These are phyloP conservation scores for Rattus rattus DNA, from an alignment of 2,113 vertebrate genomes.

Conservation along the genomic window DNA sequence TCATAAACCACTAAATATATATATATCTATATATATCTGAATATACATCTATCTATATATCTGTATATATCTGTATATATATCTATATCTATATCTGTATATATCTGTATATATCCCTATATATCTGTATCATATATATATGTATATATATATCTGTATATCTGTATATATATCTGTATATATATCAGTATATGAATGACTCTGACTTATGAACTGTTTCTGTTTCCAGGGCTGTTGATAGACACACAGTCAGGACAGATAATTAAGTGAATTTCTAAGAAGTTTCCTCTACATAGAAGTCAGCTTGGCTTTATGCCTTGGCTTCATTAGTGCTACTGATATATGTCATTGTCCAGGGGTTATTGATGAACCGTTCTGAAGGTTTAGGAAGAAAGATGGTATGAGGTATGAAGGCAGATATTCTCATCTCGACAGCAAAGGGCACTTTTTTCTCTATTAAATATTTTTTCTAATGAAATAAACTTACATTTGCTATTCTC, in stretches of 20 bases:
- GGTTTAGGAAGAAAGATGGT: not conserved
- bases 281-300: not conserved
- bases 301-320: not conserved
- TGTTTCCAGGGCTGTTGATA: not conserved
- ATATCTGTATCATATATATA: too few relatives aligned
- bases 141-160: too few relatives aligned
- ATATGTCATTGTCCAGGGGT: not conserved
- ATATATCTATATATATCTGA: too few relatives aligned
- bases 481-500: conserved; percentile 8
- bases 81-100: too few relatives aligned
- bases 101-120: too few relatives aligned
- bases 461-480: not conserved
- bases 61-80: too few relatives aligned
- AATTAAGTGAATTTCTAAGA: not conserved
- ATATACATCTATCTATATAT: too few relatives aligned
- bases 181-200: not conserved
- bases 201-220: not conserved
- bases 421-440: not conserved
- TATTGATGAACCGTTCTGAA: not conserved
- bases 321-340: not conserved
- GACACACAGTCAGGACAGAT: not conserved
- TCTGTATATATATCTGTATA: too few relatives aligned
- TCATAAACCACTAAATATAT: not conserved
- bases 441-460: not conserved
- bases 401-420: not conserved